Evolutionary conservation across 2,797 vertebrate species (phyloP).

Genomic region (Nyctalus aviator): DNA sequence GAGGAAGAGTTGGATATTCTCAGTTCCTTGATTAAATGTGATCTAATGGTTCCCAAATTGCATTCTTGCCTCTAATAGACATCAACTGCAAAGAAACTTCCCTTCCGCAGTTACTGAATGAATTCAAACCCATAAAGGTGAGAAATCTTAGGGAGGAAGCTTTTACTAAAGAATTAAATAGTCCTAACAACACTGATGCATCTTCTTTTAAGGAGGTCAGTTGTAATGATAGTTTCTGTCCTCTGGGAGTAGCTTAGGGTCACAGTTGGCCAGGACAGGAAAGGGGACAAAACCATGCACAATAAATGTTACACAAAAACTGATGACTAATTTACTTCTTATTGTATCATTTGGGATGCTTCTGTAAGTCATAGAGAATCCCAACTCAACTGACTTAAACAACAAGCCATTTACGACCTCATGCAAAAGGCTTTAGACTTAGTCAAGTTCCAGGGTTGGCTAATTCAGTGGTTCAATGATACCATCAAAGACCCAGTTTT

Average conservation of each 20-base stretch:
- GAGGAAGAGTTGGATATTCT: background rate
- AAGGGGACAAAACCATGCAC: background rate
- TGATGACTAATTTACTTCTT: background rate
- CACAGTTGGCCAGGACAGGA: background rate
- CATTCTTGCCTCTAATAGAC: background rate
- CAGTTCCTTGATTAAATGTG: background rate
- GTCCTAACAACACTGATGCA: background rate
- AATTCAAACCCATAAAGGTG: background rate
- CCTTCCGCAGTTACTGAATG: slow-evolving; percentile 45
- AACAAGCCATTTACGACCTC: background rate
- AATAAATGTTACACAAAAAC: background rate
- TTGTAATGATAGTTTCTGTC: background rate
- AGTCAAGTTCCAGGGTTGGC: background rate
- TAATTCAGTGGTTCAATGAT: background rate
- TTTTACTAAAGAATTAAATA: slow-evolving; percentile 37
- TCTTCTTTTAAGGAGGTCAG: background rate
- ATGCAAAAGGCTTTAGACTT: slow-evolving; percentile 37
- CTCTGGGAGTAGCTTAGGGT: background rate
- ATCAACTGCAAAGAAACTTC: background rate
- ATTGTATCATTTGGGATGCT: background rate
- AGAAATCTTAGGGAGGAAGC: slow-evolving; percentile 34
- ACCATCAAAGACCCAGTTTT: background rate
- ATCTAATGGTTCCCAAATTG: background rate
- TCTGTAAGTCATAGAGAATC: slow-evolving; percentile 30
- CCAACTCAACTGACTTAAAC: slow-evolving; percentile 8